Base-by-base conservation (phyloP, 2,797 vertebrate genomes). In the Helostoma temminkii region DNA sequence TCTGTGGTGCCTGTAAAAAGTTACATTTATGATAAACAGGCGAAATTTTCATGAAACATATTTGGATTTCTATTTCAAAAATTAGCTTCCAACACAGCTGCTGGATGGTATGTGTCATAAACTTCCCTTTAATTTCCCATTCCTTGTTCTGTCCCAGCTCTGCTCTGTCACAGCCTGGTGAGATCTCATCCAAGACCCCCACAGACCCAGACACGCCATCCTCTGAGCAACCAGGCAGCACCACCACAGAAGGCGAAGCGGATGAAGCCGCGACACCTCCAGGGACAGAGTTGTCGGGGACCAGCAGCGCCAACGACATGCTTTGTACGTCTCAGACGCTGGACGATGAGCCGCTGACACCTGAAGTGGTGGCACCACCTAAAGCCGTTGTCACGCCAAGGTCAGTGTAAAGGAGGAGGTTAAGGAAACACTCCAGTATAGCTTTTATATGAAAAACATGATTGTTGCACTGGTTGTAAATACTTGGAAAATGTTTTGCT, bases 121-220 rank as follows among this genome's bases (percentile, higher is more conserved):
- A n/a, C n/a, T n/a, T 61, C 11, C 11, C 16, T 54, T 36, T 53
- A n/a, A 21, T 59, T 56, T 3, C 5, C 6, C 3, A 1, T 46
- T 24, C 4, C 0, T 36, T 36, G 28, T 52, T 24, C 28, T 25
- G 2, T 25, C 69, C 36, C 71, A 96, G 96, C 84, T 98, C 97
- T 0, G 96, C 96, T 4, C 91, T 97, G 74, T 98, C 96, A 7
- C 96, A 97, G 84, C 95, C 95, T 14, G 95, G 94, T 21, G 80
- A 93, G 19, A 87, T 80, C n/a, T 32, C 69, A 3, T 34, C 50
- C 5, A 74, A 81, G 41, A 84, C 61, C 18, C 69, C 79, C 34
- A 50, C 70, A 12, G 83, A 86, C 50, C 52, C 76, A 5, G 83
- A 86, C 10, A 49, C 74, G 18, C 83, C 91, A 24, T 67, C 61